Evolutionary conservation across 2,797 vertebrate genomes (phyloP), one percentile per base, ranked within the genome.

Genomic region (Periparus ater): DNA sequence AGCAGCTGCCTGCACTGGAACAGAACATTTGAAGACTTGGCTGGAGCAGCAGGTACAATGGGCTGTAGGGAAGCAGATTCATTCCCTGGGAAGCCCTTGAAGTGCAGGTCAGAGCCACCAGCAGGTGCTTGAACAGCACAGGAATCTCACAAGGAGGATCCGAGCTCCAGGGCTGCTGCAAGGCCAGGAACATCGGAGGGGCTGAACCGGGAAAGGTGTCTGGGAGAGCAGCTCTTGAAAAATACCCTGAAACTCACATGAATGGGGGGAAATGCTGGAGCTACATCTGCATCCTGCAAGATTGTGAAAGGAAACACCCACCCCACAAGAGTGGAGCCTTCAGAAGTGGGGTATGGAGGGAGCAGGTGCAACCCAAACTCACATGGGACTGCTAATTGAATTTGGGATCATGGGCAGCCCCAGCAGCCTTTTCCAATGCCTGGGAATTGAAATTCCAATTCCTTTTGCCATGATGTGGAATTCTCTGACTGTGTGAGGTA

Each of bases 291-390:
- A 1, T 5, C 55, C 81, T 48, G 36, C 0, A 4, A 63, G 73
- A 3, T 0, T 23, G 67, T 6, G 5, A 17, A 20, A 29, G 19
- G 21, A 45, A 75, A 10, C 11, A 0, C 4, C 1, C 1, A 17
- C 26, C 40, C 38, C 0, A 0, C 16, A 1, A 18, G 27, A 48
- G n/a, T 13, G 26, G 25, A 34, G 23, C 70, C 42, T 34, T 53
- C 42, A 6, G 45, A 34, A 58, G 17, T 2, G 11, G 14, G 10
- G 4, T 3, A 2, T 4, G 58, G n/a, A 63, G 38, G 29, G 36
- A 75, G 22, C 27, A 44, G 48, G 22, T 2, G 27, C 8, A 7
- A 45, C n/a, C 58, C 45, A 11, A 14, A 32, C 7, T 10, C 17
- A 18, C 19, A 1, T 9, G 34, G 50, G 26, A 3, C 7, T 11